These are phyloP conservation scores for Leptatherina wallacei DNA, from an alignment of 2,797 vertebrate genomes.

Conservation along the genomic window DNA sequence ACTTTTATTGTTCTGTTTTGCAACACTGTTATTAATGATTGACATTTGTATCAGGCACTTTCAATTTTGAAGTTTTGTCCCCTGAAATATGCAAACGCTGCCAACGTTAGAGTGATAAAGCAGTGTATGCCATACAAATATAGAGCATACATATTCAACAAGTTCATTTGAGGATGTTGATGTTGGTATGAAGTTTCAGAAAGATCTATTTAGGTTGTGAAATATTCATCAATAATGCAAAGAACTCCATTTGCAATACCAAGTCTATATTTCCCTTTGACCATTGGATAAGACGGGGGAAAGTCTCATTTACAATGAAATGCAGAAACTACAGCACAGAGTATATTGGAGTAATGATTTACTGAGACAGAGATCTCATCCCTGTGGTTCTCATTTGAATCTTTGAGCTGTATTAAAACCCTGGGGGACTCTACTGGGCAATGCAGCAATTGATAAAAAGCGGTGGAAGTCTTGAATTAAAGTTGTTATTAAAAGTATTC, in stretches of 20 bases:
- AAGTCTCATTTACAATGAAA: neutral
- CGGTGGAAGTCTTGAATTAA: neutral
- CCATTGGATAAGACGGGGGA: neutral
- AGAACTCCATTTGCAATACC: neutral
- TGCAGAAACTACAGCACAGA: too few relatives aligned
- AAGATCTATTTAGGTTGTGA: neutral
- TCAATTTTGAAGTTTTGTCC: constrained; percentile 1
- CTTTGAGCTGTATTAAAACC: constrained; percentile 29
- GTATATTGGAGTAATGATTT: neutral
- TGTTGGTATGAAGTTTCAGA: neutral
- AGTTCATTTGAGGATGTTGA: neutral
- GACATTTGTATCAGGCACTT: constrained; percentile 35
- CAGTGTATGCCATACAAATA: neutral
- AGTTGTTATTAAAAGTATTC: neutral
- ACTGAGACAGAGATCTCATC: constrained; percentile 10
- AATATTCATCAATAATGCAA: constrained; percentile 5
- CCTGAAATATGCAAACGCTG: constrained; percentile 6
- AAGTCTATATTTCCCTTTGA: neutral
- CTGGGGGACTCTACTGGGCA: neutral
- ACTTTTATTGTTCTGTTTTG: constrained; percentile 3
- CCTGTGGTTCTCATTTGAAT: neutral
- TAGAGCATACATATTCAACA: constrained; percentile 6
- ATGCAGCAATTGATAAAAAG: neutral
- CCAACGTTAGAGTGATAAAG: constrained; percentile 11
- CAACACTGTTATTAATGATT: constrained; percentile 14